Conservation (phyloP, 2,888 invertebrate genomes). For the Lithophane semibrunnea region DNA sequence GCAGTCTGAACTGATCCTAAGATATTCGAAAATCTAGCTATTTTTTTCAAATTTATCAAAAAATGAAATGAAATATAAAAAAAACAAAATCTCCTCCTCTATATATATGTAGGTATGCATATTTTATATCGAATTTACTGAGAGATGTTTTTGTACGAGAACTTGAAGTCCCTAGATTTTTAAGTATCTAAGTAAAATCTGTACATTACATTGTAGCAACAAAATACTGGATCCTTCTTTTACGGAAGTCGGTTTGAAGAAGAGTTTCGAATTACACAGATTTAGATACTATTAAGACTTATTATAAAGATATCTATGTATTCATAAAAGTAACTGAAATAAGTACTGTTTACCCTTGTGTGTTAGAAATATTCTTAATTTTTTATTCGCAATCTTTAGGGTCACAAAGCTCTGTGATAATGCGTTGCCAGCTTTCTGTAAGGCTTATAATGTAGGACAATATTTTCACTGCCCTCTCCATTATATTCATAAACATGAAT, state of each 20-base stretch:
- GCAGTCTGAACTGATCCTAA: not conserved
- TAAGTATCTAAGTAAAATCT: conserved; percentile 21
- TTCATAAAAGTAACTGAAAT: conserved; percentile 47
- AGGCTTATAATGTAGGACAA: not conserved
- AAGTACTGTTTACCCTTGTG: conserved; percentile 52
- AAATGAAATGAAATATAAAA: not conserved
- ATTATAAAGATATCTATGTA: conserved; percentile 38
- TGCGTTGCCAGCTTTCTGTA: not conserved
- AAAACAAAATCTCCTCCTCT: conserved; percentile 32
- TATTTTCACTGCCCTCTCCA: not conserved
- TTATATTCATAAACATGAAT: conserved; percentile 2
- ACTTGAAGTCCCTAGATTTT: conserved; percentile 27
- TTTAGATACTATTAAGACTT: conserved; percentile 39
- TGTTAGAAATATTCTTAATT: conserved; percentile 7
- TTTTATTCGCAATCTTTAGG: not conserved
- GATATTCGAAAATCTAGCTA: not conserved
- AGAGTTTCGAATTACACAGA: conserved; percentile 22
- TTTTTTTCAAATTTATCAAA: conserved; percentile 2
- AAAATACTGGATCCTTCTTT: conserved; percentile 20
- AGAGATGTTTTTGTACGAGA: conserved; percentile 46
- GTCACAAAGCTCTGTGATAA: not conserved
- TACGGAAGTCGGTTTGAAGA: not conserved
- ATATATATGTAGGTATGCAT: conserved; percentile 1
- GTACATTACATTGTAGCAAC: conserved; percentile 13
- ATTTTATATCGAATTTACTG: conserved; percentile 24